phyloP scores from a whole-genome alignment of 2,113 vertebrate species.

The Chunga burmeisteri region DNA sequence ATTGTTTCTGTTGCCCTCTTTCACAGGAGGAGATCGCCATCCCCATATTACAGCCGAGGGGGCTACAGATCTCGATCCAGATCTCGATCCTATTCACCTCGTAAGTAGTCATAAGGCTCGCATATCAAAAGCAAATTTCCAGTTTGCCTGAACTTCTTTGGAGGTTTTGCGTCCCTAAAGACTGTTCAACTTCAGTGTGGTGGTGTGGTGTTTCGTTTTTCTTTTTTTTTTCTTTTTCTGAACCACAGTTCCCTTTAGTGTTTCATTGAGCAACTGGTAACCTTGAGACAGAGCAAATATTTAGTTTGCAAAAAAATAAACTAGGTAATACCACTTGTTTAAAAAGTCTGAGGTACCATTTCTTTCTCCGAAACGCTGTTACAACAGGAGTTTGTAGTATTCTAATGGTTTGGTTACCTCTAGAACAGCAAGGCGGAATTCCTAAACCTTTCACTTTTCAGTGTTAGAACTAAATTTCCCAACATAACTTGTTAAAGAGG shows the following conservation, averaged over 20 bases:
- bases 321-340: not conserved
- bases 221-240: not conserved
- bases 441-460: fast-evolving
- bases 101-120: conserved; percentile 75
- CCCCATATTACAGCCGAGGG: conserved; percentile 91
- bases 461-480: not conserved
- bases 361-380: not conserved
- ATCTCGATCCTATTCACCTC: conserved; percentile 93
- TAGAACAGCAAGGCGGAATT: not conserved
- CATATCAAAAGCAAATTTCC: not conserved
- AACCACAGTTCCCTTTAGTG: not conserved
- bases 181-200: not conserved
- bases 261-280: not conserved
- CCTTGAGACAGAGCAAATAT: not conserved
- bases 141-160: not conserved
- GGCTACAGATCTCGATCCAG: conserved; percentile 92
- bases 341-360: not conserved
- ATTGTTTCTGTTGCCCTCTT: not conserved
- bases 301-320: not conserved
- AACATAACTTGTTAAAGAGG: not conserved
- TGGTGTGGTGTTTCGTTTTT: too few relatives aligned
- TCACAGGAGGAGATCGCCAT: conserved; percentile 90
- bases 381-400: not conserved
- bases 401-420: not conserved
- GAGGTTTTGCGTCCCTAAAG: not conserved